phyloP scores from a whole-genome alignment of 2,797 vertebrate genomes.

The Halcyon badia region DNA sequence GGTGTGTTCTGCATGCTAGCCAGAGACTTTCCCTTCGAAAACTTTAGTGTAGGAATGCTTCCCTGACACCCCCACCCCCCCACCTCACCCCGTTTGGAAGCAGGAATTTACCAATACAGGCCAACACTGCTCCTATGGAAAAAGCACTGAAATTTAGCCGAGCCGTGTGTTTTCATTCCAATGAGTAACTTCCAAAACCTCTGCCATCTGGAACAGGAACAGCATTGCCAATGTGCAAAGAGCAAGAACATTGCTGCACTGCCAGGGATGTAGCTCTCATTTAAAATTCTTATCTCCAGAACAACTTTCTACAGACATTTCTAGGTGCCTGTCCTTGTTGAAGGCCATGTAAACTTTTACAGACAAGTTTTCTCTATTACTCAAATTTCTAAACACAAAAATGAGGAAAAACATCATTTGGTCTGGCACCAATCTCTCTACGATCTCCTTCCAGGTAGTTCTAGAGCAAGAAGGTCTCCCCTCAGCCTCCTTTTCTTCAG shows the following conservation, averaged over 20 bases:
- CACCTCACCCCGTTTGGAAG: neutral
- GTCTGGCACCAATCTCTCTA: neutral
- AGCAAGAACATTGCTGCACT: neutral
- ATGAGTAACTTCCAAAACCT: neutral
- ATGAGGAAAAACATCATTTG: neutral
- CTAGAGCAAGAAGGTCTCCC: neutral
- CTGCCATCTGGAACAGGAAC: neutral
- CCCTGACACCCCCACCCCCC: neutral
- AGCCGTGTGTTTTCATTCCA: neutral
- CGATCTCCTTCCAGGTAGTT: neutral
- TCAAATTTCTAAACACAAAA: neutral
- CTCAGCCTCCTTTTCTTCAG: neutral
- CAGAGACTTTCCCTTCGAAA: neutral
- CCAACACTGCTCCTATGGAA: neutral
- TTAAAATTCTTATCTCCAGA: neutral
- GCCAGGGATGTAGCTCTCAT: neutral
- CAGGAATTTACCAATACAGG: neutral
- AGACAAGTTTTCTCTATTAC: neutral
- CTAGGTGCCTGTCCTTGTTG: neutral
- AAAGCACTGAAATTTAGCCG: neutral
- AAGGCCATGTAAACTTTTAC: neutral
- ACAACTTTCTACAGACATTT: neutral
- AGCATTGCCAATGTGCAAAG: neutral
- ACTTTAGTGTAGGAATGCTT: neutral
- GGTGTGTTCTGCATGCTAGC: neutral